phyloP scores from a whole-genome alignment of 2,888 invertebrate species.

The Polydrusus pterygomalis region DNA sequence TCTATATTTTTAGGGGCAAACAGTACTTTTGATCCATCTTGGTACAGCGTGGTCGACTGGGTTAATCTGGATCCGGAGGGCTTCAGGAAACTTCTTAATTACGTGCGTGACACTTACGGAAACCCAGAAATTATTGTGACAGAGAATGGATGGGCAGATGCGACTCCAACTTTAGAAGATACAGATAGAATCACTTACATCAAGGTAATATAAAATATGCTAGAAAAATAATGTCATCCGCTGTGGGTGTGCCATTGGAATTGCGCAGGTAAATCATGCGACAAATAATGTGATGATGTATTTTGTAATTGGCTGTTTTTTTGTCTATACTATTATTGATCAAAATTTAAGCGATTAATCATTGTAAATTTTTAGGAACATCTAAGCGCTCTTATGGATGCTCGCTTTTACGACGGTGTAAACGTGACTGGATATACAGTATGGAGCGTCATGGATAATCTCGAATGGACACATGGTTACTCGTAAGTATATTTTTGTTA shows the following conservation, averaged over 20 bases:
- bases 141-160: slow-evolving; percentile 75
- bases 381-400: slow-evolving; percentile 69
- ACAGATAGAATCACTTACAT: slow-evolving; percentile 41
- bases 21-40: too few relatives aligned
- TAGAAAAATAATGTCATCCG: not conserved
- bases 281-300: too few relatives aligned
- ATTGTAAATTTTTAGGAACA: slow-evolving; percentile 66
- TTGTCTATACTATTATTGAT: too few relatives aligned
- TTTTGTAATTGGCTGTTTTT: too few relatives aligned
- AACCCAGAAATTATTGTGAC: slow-evolving; percentile 75
- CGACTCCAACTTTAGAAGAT: slow-evolving; percentile 42
- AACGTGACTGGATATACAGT: slow-evolving; percentile 70
- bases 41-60: too few relatives aligned
- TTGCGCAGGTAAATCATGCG: too few relatives aligned
- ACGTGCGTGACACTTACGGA: slow-evolving; percentile 47
- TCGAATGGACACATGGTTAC: slow-evolving; percentile 72
- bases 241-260: too few relatives aligned
- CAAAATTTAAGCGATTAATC: not conserved
- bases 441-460: slow-evolving; percentile 67
- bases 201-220: slow-evolving; percentile 36
- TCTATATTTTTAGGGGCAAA: too few relatives aligned
- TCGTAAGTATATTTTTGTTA: slow-evolving; percentile 66
- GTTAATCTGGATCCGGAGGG: slow-evolving; percentile 33
- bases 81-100: slow-evolving; percentile 41
- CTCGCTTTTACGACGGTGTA: slow-evolving; percentile 68